Evolutionary conservation across 2,888 invertebrate species (phyloP), one percentile per base, ranked within the genome.

Genomic region (Teleiodes luculella): DNA sequence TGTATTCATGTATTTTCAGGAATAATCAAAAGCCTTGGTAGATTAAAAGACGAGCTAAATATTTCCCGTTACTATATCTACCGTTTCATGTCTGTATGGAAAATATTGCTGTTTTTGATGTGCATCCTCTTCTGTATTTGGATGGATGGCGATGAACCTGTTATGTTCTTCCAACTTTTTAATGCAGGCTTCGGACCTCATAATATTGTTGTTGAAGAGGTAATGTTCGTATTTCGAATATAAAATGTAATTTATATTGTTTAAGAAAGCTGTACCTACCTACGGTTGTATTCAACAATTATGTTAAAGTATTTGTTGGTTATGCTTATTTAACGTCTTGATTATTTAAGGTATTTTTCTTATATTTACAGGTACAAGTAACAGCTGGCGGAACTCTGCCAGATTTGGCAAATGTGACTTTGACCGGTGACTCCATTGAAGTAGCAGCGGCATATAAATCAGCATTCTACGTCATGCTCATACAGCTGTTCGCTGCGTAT

Each of bases 81-180:
- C 82, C 93, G 97, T 68, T 95, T 97, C 72, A 92, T 98, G 52
- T 96, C 98, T 0, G 80, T 96, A 0, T 98, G 98, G 98, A 98
- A 98, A 87, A 95, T 97, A 53, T 53, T 91, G 6, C 62, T 95
- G 36, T 97, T 98, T 75, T 90, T 97, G 56, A 88, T 95, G 66
- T 92, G 94, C 53, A 92, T 95, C 57, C 70, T 96, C 11, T 86
- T 95, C 36, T 93, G 95, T 57, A 87, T 95, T 30, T 92, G 95
- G 87, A 84, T 95, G 56, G 94, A 93, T 56, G 95, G 95, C 11
- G 94, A 95, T 52, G 94, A 94, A 58, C 92, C 95, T 0, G 92
- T 92, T 1, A 94, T 95, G 79, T 91, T 97, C 58, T 97, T 97
- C 75, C 91, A 92, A 51, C 91, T 95, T 66, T 93, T 96, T 64